A percentile compares a stretch with the other conserved stretches of the same genome.
Evolutionary conservation across 1,140 invertebrate species (phyloP).

Genomic region (Mamestra configurata): DNA sequence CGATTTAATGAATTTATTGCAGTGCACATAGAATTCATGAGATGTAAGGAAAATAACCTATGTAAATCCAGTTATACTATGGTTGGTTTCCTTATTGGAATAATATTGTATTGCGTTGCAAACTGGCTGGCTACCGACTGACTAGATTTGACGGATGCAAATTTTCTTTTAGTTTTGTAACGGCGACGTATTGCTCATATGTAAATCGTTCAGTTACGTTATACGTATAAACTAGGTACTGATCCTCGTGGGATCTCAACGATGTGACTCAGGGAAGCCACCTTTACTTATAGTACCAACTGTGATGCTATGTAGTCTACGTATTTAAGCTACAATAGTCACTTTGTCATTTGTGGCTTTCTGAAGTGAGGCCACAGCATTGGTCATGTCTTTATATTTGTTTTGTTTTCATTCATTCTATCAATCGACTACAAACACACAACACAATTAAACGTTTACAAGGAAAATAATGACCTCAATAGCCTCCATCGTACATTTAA

Average conservation of each 20-base stretch:
- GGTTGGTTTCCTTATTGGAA: constrained; percentile 9
- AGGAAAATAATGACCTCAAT: constrained; percentile 33
- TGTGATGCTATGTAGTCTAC: background rate
- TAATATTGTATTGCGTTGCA: background rate
- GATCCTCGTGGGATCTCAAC: background rate
- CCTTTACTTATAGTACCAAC: background rate
- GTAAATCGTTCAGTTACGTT: background rate
- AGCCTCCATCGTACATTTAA: background rate
- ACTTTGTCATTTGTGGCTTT: background rate
- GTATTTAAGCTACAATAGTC: background rate
- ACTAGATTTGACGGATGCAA: background rate
- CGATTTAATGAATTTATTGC: no score
- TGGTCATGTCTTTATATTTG: background rate
- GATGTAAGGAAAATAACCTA: background rate
- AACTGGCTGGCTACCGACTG: background rate
- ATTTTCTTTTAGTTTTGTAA: constrained; percentile 21
- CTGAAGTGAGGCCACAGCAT: background rate
- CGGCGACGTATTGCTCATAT: background rate
- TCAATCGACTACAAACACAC: background rate
- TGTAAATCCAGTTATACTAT: background rate
- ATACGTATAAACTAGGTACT: background rate
- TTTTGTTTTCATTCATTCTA: background rate
- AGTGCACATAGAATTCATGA: background rate
- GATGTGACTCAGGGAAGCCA: background rate
- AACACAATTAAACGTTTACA: background rate